phyloP scores from a whole-genome alignment of 2,888 invertebrate species.

The Morinoia aosen region DNA sequence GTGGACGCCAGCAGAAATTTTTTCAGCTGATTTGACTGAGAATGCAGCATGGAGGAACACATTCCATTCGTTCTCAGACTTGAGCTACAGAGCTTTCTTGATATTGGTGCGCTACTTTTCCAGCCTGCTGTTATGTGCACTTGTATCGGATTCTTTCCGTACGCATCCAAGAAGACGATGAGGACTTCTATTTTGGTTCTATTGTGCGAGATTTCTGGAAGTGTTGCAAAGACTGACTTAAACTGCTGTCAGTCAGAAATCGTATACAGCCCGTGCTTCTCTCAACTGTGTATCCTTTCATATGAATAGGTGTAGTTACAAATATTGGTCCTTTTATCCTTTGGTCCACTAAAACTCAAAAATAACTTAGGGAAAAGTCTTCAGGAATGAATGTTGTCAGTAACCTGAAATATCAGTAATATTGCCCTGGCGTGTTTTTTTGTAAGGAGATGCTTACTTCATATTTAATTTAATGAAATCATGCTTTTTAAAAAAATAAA shows the following conservation, averaged over 20 bases:
- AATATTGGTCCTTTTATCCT: background rate
- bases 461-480: too few species aligned
- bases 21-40: slow-evolving; percentile 26
- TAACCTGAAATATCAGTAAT: too few species aligned
- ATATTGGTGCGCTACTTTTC: background rate
- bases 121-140: background rate
- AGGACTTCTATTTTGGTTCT: background rate
- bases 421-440: too few species aligned
- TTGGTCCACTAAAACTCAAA: too few species aligned
- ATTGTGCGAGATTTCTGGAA: background rate
- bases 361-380: too few species aligned
- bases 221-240: background rate
- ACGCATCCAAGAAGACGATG: background rate
- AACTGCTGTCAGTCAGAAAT: background rate
- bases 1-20: slow-evolving; percentile 24
- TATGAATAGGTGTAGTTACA: too few species aligned
- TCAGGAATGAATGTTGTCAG: too few species aligned
- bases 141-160: background rate
- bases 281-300: background rate
- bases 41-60: background rate
- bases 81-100: background rate
- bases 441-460: too few species aligned
- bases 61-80: background rate
- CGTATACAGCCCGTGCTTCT: background rate
- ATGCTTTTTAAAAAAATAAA: too few species aligned